Base-by-base conservation (phyloP, 1,140 invertebrate genomes). In the Mercenaria mercenaria region DNA sequence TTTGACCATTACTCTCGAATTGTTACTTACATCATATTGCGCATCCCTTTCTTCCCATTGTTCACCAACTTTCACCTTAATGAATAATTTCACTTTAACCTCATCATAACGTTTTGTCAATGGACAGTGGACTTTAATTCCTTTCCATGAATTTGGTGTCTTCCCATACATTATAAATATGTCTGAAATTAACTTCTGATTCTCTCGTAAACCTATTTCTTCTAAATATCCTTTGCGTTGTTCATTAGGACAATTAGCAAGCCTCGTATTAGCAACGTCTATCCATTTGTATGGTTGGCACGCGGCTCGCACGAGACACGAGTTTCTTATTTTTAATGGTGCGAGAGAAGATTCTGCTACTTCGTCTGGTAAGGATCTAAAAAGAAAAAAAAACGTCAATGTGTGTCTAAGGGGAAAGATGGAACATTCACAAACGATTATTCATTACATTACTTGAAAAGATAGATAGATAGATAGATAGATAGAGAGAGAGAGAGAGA, bases 181-280 rank as follows among this genome's bases (percentile, higher is more conserved):
- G 34, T 89, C 81, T 47, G 88, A 89, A 41, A 89, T 84, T 13
- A 89, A n/a, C 43, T 89, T 89, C 72, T 89, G 88, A 47, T 82
- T 77, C 32, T 89, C 86, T 52, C 39, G 41, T 50, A 89, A 41
- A 52, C 47, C n/a, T 13, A 84, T 84, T 50, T 89, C 88, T 39
- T 89, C 88, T 4, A 89, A n/a, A n/a, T 41, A 64, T 43, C 18
- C 20, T 83, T 89, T 89, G 11, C 88, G 43, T 34, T 69, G 47
- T 34, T 89, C 88, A 26, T 83, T 84, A 0, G 88, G 88, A 64
- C 88, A 89, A 13, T 72, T 23, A 10, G 56, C 59, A 13, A 89
- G 43, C n/a, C 80, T 26, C n/a, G 88, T 61, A 52, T 64, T 59
- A 18, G 88, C 88, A 47, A 82, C 79, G n/a, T 89, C 81, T 18